These are phyloP conservation scores for Picus viridis DNA, from an alignment of 2,797 vertebrate species.

Conservation along the genomic window DNA sequence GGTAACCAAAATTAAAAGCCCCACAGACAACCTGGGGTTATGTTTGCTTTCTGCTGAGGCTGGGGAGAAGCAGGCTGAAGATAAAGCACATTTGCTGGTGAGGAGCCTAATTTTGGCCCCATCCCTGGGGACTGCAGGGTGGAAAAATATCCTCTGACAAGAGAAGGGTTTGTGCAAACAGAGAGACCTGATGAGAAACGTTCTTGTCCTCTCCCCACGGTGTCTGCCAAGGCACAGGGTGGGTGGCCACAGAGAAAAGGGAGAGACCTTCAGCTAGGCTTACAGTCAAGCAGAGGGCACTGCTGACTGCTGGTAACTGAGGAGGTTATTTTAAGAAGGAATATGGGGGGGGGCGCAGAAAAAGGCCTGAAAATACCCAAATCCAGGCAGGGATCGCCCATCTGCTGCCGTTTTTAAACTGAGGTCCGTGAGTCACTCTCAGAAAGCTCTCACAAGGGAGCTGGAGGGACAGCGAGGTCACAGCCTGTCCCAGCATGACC, in stretches of 20 bases:
- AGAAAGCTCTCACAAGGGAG: conserved; percentile 52
- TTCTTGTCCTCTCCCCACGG: conserved; percentile 31
- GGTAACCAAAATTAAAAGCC: background rate
- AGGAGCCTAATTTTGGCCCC: conserved; percentile 57
- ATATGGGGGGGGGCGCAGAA: conserved; percentile 42
- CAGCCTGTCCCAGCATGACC: conserved; percentile 57
- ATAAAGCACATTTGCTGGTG: conserved; percentile 22
- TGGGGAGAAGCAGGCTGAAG: background rate
- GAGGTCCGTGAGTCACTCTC: conserved; percentile 76
- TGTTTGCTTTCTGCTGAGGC: conserved; percentile 48
- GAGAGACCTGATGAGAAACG: conserved; percentile 43
- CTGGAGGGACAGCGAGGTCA: conserved; percentile 63
- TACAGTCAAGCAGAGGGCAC: conserved; percentile 75
- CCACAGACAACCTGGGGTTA: background rate
- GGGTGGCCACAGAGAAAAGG: conserved; percentile 74
- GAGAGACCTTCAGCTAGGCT: conserved; percentile 63
- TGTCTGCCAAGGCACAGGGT: conserved; percentile 63
- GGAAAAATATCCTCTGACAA: conserved; percentile 71
- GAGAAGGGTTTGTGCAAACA: conserved; percentile 70
- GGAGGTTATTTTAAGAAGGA: conserved; percentile 78
- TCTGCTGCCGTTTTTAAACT: conserved; percentile 75
- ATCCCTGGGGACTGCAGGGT: conserved; percentile 37
- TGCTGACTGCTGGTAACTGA: conserved; percentile 76
- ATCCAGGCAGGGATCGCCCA: conserved; percentile 36
- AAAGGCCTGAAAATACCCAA: conserved; percentile 71